Base-by-base conservation (phyloP, 1,140 invertebrate species). In the Metaphire vulgaris region DNA sequence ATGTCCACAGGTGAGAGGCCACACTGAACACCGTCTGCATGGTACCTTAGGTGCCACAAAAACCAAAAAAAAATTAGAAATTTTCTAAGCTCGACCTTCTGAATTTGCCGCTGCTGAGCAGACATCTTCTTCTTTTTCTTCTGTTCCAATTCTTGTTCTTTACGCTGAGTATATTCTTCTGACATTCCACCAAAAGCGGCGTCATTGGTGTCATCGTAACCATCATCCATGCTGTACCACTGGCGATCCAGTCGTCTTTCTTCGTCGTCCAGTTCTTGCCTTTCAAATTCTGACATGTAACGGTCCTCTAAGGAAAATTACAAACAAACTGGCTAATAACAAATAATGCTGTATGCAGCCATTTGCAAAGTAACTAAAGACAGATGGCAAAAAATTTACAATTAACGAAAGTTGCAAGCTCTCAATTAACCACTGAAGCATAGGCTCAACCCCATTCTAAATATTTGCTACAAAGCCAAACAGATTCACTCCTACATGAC, bases 201-300 rank as follows among this genome's bases (percentile, higher is more conserved):
- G 86, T 95, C 96, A 67, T 93, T 91, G 80, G 95, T 92, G 78
- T 96, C 94, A 81, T 98, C 95, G 83, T 95, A 93, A 81, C 92
- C 95, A 73, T 86, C 93, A 82, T 96, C 95, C 85, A 98, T 91
- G 72, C 91, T 91, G 84, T 99, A 99, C 97, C 97, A 99, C 82
- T 97, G 95, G 72, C 97, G 87, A 82, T 99, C 97, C 1, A 99
- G 82, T 71, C 95, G 89, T 79, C 92, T 91, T 86, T 98, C 93
- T 80, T 98, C 96, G 82, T 95, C 92, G 84, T 97, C 93, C 95
- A 94, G 98, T 41, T 92, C 86, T 56, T 91, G 89, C 33, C 90
- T 88, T 56, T 95, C 92, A 12, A 72, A 31, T 2, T 72, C 21
- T 56, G 41, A 56, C 41, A 12, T 21, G 21, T 12, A 56, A 6